These are phyloP conservation scores for Chlorops oryzae DNA, from an alignment of 1,140 invertebrate species.

Conservation along the genomic window DNA sequence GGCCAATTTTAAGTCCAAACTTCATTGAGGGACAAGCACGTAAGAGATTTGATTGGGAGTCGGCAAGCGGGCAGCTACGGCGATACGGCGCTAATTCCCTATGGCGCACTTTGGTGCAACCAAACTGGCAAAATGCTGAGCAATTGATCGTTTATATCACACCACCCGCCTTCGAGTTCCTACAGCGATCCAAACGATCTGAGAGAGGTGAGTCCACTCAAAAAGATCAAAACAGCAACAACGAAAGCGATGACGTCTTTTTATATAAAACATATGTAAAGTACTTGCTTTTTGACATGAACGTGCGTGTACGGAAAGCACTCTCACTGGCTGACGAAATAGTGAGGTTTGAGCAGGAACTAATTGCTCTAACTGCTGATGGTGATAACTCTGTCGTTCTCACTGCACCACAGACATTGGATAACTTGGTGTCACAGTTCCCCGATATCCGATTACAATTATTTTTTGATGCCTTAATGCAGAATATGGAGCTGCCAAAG, in stretches of 20 bases:
- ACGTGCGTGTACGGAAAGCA: conserved; percentile 26
- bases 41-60: conserved; percentile 22
- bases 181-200: too few relatives aligned
- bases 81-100: conserved; percentile 28
- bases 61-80: conserved; percentile 24
- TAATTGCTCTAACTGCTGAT: conserved; percentile 13
- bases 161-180: conserved; percentile 24
- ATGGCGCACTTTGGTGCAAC: conserved; percentile 25
- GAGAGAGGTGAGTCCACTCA: too few relatives aligned
- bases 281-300: conserved; percentile 30
- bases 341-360: conserved; percentile 25
- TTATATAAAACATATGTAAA: conserved; percentile 35
- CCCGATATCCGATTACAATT: conserved; percentile 21
- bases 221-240: not conserved
- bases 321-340: conserved; percentile 20
- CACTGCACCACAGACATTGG: conserved; percentile 23
- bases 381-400: conserved; percentile 19
- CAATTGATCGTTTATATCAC: conserved; percentile 33
- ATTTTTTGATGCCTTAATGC: conserved; percentile 25
- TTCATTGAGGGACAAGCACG: not conserved
- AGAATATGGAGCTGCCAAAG: not conserved
- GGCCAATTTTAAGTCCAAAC: conserved; percentile 22
- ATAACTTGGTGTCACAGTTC: conserved; percentile 18
- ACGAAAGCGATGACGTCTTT: conserved; percentile 22
- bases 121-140: conserved; percentile 37